phyloP scores from a whole-genome alignment of 2,797 vertebrate genomes.

The Peromyscus aztecus region DNA sequence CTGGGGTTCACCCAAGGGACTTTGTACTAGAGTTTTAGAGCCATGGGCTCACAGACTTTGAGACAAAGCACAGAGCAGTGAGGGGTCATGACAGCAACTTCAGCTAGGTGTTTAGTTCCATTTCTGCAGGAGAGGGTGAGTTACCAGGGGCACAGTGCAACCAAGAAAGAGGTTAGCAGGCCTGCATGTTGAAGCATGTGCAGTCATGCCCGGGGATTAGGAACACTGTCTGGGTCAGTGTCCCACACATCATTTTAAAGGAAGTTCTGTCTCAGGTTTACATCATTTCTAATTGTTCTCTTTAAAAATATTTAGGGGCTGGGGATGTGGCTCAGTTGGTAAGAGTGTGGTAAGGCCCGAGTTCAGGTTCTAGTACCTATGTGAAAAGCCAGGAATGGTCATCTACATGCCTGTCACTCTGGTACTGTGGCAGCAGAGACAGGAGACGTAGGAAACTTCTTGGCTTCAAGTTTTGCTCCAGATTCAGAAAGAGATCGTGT shows the following conservation, averaged over 20 bases:
- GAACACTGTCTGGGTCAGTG: not conserved
- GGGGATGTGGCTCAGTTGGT: not conserved
- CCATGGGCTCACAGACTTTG: not conserved
- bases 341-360: not conserved
- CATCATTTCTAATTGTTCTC: not conserved
- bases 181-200: fast-evolving
- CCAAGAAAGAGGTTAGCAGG: not conserved
- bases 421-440: too few relatives aligned
- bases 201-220: fast-evolving
- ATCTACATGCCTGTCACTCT: not conserved
- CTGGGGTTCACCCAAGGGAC: not conserved
- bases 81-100: fast-evolving
- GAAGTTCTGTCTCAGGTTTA: not conserved
- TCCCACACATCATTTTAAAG: not conserved
- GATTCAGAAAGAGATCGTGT: not conserved
- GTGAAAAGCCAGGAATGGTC: not conserved
- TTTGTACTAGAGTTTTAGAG: not conserved
- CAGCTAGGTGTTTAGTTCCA: fast-evolving
- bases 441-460: not conserved
- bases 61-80: fast-evolving
- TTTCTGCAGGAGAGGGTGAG: not conserved
- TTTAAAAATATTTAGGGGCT: not conserved
- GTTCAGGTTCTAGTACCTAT: not conserved
- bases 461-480: not conserved
- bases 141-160: fast-evolving